phyloP scores from a whole-genome alignment of 2,113 vertebrate species.

The Panthera leo region DNA sequence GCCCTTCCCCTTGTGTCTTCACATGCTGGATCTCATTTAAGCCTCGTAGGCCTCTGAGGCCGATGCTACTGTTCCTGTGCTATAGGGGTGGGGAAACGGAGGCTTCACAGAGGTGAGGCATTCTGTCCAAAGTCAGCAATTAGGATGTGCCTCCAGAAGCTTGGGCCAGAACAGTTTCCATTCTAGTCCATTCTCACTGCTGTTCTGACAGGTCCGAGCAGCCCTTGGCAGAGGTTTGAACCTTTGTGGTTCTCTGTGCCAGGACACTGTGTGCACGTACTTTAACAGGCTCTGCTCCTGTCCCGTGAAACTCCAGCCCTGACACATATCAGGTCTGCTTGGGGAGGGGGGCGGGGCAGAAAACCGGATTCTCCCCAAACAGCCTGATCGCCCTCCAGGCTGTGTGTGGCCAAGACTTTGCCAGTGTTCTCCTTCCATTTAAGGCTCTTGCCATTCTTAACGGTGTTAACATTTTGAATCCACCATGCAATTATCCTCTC shows the following conservation, averaged over 20 bases:
- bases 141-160: neutral
- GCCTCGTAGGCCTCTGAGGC: neutral
- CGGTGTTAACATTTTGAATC: constrained; percentile 42
- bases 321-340: neutral
- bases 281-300: constrained; percentile 17
- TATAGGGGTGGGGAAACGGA: neutral
- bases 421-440: constrained; percentile 9
- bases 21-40: neutral
- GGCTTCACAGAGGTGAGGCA: neutral
- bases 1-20: neutral
- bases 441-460: constrained; percentile 14
- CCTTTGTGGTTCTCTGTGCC: neutral
- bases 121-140: neutral
- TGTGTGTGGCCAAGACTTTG: neutral
- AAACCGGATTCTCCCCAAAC: constrained; percentile 28
- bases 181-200: neutral
- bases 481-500: neutral
- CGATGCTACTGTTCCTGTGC: no score
- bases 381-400: neutral
- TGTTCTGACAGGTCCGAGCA: neutral
- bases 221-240: neutral
- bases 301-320: neutral
- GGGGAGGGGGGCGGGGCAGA: neutral
- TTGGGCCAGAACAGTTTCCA: neutral
- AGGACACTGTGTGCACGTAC: neutral